Percentiles rank a stretch among this genome's conserved stretches.
These are phyloP conservation scores for Lasioglossum pauxillum DNA, from an alignment of 2,888 invertebrate species.

Conservation along the genomic window DNA sequence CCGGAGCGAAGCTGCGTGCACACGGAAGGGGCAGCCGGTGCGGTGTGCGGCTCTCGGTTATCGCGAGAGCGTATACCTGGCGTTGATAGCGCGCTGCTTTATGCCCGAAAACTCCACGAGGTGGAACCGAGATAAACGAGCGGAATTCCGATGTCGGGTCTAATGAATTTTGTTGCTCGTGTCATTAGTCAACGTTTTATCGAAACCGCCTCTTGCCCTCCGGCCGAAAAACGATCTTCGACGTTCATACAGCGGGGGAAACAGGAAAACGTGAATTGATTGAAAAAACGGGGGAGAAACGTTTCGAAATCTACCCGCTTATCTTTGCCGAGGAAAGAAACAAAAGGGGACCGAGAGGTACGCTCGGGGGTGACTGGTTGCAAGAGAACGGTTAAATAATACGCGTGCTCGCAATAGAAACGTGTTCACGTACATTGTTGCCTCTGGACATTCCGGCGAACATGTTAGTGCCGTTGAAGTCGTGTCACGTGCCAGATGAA, in stretches of 20 bases:
- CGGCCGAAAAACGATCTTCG: slow-evolving; percentile 2
- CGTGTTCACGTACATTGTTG: slow-evolving; percentile 79
- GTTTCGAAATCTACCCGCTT: neutral
- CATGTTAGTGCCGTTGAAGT: slow-evolving; percentile 74
- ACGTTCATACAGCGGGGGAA: no score
- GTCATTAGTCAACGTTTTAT: slow-evolving; percentile 52
- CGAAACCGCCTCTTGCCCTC: neutral
- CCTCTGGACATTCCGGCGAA: slow-evolving; percentile 78
- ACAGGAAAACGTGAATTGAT: neutral
- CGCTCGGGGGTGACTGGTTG: neutral
- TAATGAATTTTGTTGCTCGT: slow-evolving; percentile 38
- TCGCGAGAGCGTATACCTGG: slow-evolving; percentile 38
- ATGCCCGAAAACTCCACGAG: slow-evolving; percentile 45
- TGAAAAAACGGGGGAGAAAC: neutral
- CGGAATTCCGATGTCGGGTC: slow-evolving; percentile 30
- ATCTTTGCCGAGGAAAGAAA: neutral
- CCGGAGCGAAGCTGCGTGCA: slow-evolving; percentile 34
- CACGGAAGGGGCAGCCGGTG: neutral
- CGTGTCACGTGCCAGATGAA: slow-evolving; percentile 71
- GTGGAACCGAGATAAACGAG: slow-evolving; percentile 51
- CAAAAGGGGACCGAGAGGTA: neutral
- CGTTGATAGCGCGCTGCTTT: slow-evolving; percentile 52
- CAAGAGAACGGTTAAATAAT: neutral
- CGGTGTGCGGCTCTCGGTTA: slow-evolving; percentile 23
- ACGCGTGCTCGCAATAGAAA: slow-evolving; percentile 44